These are phyloP conservation scores for Crocidura indochinensis DNA, from an alignment of 2,797 vertebrate species.

Conservation along the genomic window DNA sequence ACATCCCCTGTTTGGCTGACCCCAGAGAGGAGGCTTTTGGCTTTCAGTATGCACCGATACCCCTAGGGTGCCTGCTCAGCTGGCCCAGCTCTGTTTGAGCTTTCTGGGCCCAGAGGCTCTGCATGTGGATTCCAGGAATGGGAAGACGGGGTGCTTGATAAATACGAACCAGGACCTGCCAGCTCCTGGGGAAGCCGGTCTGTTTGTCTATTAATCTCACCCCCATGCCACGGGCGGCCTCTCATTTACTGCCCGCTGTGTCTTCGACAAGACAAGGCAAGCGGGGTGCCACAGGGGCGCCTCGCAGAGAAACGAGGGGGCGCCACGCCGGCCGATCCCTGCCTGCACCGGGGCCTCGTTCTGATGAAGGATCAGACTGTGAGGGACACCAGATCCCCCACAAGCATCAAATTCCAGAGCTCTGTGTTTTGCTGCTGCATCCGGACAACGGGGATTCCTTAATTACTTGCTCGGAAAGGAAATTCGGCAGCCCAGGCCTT, in stretches of 20 bases:
- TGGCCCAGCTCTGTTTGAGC: no score
- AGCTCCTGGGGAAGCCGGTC: constrained; percentile 40
- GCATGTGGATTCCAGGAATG: not conserved
- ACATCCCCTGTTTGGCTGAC: no score
- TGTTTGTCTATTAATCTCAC: constrained; percentile 39
- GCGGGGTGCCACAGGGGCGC: constrained; percentile 68
- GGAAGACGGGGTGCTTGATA: not conserved
- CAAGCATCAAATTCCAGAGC: constrained; percentile 84
- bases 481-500: constrained; percentile 88
- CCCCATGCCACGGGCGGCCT: not conserved
- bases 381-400: constrained; percentile 83
- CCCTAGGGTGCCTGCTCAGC: no score
- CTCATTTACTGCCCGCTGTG: constrained; percentile 67
- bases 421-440: constrained; percentile 84
- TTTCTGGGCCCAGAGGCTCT: not conserved
- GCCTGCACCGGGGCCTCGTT: constrained; percentile 69
- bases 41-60: no score
- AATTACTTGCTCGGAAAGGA: constrained; percentile 91
- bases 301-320: constrained; percentile 63
- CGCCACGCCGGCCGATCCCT: not conserved
- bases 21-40: no score
- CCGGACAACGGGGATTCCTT: constrained; percentile 87
- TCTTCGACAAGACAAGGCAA: constrained; percentile 65
- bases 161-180: constrained; percentile 50
- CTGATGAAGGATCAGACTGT: constrained; percentile 79